A percentile compares a stretch with the other conserved stretches of the same genome.
These are phyloP conservation scores for Ceyx melanurus DNA, from an alignment of 2,113 vertebrate species.

Conservation along the genomic window DNA sequence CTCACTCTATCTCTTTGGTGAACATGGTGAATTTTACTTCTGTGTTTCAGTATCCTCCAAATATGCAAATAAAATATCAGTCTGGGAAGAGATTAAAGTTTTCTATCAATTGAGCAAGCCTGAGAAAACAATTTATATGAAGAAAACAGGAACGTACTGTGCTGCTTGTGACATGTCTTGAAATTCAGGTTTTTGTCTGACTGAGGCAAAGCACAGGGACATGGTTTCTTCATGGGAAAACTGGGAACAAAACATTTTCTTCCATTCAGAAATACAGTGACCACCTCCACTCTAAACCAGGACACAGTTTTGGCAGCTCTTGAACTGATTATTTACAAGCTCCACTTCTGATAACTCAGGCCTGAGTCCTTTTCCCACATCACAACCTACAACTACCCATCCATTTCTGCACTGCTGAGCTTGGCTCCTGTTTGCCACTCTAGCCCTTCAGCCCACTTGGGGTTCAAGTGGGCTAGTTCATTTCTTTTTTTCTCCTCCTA, in stretches of 20 bases:
- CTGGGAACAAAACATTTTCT: not conserved
- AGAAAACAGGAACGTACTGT: conserved; percentile 38
- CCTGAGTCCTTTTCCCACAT: not conserved
- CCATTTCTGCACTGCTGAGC: not conserved
- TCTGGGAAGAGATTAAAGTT: conserved; percentile 25
- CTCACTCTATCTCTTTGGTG: not conserved
- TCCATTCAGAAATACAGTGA: not conserved
- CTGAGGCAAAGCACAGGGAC: not conserved
- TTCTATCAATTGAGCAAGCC: conserved; percentile 19
- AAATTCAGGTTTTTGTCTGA: conserved; percentile 45
- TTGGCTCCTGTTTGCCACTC: not conserved
- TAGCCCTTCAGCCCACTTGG: not conserved
- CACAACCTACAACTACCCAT: not conserved
- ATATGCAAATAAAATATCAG: conserved; percentile 48
- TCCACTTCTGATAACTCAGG: not conserved
- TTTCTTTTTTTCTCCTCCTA: not conserved
- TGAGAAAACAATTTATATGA: conserved; percentile 16
- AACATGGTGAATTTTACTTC: not conserved
- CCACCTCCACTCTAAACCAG: not conserved
- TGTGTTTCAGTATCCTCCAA: not conserved
- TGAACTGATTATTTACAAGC: not conserved
- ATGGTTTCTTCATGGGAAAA: conserved; percentile 1
- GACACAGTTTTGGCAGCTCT: not conserved
- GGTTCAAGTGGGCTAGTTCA: not conserved
- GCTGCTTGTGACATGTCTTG: not conserved